Percentiles rank a stretch among this genome's conserved stretches.
Conservation (phyloP, 2,888 invertebrate species). For the Pollenia griseotomentosa region DNA sequence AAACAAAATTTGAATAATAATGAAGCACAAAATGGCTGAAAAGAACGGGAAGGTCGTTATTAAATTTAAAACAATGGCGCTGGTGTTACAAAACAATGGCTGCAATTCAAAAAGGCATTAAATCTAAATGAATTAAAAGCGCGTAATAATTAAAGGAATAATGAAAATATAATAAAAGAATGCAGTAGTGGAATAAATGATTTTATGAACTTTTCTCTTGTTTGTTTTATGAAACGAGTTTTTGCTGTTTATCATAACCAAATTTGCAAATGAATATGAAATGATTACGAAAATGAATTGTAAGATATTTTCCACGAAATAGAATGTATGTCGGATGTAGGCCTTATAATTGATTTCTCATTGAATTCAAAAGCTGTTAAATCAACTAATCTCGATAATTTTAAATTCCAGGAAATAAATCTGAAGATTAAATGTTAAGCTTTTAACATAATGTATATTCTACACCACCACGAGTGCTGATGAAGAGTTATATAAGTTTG, state of each 20-base stretch:
- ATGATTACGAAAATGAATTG: too few species aligned
- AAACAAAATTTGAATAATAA: conserved; percentile 30
- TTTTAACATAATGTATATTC: too few species aligned
- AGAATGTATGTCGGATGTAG: too few species aligned
- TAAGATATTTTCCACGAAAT: too few species aligned
- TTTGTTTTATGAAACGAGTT: conserved; percentile 12
- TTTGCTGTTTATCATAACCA: neutral
- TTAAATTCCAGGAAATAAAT: too few species aligned
- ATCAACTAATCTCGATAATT: too few species aligned
- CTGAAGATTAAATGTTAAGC: too few species aligned
- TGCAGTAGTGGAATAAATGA: neutral
- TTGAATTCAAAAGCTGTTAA: too few species aligned
- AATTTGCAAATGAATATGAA: neutral
- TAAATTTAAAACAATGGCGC: neutral
- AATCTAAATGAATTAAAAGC: conserved; percentile 21
- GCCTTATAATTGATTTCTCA: too few species aligned
- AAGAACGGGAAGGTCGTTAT: neutral
- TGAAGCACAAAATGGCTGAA: conserved; percentile 1
- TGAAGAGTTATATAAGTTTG: too few species aligned
- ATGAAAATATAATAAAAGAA: neutral
- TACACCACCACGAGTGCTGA: too few species aligned
- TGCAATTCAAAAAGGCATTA: conserved; percentile 3
- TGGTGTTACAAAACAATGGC: neutral
- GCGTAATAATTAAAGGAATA: conserved; percentile 18
- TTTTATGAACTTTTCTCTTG: neutral